A percentile compares a stretch with the other conserved stretches of the same genome.
Conservation (phyloP, 2,888 invertebrate genomes). For the Acronicta leporina region DNA sequence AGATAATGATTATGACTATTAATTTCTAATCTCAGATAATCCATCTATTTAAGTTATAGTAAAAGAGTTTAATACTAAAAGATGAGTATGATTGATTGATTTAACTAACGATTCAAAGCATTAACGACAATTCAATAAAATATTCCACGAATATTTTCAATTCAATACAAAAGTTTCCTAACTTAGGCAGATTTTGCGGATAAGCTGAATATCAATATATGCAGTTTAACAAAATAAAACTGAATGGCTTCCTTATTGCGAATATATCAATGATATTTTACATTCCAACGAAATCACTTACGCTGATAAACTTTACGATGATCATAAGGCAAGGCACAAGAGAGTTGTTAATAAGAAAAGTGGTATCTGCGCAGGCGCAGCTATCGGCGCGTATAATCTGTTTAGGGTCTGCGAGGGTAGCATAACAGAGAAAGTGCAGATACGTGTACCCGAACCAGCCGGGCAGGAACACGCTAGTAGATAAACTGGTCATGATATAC, state of each 20-base stretch:
- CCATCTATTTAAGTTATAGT: no score
- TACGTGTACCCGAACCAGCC: constrained; percentile 58
- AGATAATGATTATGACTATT: no score
- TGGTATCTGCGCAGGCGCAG: background rate
- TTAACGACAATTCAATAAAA: no score
- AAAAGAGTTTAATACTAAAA: no score
- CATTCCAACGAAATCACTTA: constrained; percentile 13
- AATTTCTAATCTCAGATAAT: no score
- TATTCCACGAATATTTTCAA: no score
- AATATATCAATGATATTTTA: background rate
- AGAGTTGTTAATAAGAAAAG: constrained; percentile 24
- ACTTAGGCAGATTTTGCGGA: constrained; percentile 1
- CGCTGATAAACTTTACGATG: constrained; percentile 23
- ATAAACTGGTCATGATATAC: constrained; percentile 72
- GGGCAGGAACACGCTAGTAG: constrained; percentile 62
- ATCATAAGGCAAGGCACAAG: constrained; percentile 11
- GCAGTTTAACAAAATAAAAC: background rate
- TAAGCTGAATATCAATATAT: constrained; percentile 1
- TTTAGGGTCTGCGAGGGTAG: constrained; percentile 40
- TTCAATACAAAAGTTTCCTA: no score
- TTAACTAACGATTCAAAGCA: no score
- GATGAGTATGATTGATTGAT: no score
- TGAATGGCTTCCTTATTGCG: constrained; percentile 12
- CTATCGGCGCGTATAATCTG: constrained; percentile 39
- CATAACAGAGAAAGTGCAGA: constrained; percentile 68